Evolutionary conservation across 2,888 invertebrate species (phyloP).

Genomic region (Acheta domesticus): DNA sequence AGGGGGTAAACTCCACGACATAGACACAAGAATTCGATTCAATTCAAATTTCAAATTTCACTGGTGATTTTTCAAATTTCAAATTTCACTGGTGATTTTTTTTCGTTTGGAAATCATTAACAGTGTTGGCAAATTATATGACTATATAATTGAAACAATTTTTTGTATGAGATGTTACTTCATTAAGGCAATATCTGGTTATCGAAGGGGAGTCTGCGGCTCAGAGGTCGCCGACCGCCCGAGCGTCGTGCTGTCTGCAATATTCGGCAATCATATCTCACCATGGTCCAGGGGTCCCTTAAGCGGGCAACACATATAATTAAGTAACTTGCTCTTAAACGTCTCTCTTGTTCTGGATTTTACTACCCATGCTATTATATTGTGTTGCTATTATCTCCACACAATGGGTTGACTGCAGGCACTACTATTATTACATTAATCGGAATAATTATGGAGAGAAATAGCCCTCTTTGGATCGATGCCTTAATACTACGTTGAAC

Average conservation of each 20-base stretch:
- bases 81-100: too few species aligned
- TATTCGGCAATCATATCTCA: constrained; percentile 8
- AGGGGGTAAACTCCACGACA: too few species aligned
- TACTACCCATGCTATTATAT: not conserved
- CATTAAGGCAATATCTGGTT: too few species aligned
- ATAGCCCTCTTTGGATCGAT: not conserved
- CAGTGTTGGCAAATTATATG: too few species aligned
- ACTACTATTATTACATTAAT: not conserved
- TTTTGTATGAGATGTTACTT: too few species aligned
- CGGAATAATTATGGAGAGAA: not conserved
- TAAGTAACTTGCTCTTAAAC: not conserved
- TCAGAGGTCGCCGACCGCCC: too few species aligned
- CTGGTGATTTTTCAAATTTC: too few species aligned
- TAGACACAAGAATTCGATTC: too few species aligned
- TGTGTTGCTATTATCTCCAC: not conserved
- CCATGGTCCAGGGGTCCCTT: not conserved
- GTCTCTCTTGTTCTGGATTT: not conserved
- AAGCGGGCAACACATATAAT: not conserved
- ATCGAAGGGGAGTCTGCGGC: too few species aligned
- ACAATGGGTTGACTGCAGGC: not conserved
- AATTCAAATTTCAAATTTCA: too few species aligned
- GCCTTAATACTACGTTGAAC: not conserved
- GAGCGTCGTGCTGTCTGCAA: not conserved
- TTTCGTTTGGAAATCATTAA: too few species aligned
- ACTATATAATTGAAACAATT: too few species aligned